Evolutionary conservation across 1,140 invertebrate genomes (phyloP).

Genomic region (Drosophila prosaltans): DNA sequence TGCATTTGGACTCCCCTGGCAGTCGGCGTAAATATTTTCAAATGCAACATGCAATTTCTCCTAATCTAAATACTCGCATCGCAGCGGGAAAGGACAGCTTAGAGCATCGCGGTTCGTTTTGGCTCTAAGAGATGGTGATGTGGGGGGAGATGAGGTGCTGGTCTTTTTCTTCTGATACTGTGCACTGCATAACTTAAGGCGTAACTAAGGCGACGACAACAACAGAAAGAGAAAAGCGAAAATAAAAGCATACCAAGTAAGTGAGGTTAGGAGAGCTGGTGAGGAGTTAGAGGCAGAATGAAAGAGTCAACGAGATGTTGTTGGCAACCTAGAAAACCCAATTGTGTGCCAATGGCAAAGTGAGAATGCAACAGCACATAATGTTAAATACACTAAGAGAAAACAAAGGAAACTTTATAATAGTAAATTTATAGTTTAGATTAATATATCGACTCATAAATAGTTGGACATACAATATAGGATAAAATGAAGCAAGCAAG

Average conservation of each 20-base stretch:
- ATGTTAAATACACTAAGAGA: conserved; percentile 40
- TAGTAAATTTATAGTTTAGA: no score
- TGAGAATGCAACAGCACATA: conserved; percentile 29
- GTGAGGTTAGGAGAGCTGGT: neutral
- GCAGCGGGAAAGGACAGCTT: conserved; percentile 27
- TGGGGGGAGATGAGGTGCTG: neutral
- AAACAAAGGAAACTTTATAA: neutral
- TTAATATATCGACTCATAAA: no score
- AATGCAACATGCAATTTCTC: conserved; percentile 76
- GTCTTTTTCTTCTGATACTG: conserved; percentile 43
- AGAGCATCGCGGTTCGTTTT: neutral
- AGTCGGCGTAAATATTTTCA: conserved; percentile 65
- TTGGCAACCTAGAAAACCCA: conserved; percentile 50
- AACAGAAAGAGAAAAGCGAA: conserved; percentile 23
- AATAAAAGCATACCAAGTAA: conserved; percentile 12
- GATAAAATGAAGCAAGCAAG: no score
- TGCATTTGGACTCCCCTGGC: conserved; percentile 25
- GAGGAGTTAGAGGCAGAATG: neutral
- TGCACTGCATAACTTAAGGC: conserved; percentile 72
- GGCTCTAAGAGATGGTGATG: neutral
- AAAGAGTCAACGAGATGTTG: conserved; percentile 20
- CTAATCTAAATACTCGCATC: conserved; percentile 74
- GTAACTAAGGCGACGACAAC: conserved; percentile 55
- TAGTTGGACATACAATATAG: no score
- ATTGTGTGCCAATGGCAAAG: conserved; percentile 70